These are phyloP conservation scores for Melanchra persicariae DNA, from an alignment of 2,888 invertebrate genomes.

Conservation along the genomic window DNA sequence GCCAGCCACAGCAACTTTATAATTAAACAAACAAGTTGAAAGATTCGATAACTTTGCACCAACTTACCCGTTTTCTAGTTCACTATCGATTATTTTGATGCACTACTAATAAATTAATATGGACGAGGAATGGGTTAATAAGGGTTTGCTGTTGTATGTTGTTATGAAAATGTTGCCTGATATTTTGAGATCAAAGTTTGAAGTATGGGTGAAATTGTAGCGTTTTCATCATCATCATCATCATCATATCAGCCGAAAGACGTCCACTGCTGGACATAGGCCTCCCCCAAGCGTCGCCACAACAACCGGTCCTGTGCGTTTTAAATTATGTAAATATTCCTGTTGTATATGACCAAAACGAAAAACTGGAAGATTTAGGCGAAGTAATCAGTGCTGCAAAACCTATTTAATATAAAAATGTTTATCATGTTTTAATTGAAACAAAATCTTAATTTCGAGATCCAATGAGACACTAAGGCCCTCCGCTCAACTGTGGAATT, in stretches of 20 bases:
- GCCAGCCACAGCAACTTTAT: slow-evolving; percentile 54
- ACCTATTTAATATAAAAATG: no score
- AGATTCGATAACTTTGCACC: slow-evolving; percentile 52
- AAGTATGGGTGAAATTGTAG: background rate
- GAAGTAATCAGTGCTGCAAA: background rate
- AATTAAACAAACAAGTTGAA: slow-evolving; percentile 56
- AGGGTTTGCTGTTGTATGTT: background rate
- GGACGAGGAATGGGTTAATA: background rate
- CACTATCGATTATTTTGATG: slow-evolving; percentile 39
- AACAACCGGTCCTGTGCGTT: no score
- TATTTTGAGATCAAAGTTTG: background rate
- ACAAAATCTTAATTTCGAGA: no score
- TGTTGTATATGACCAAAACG: background rate
- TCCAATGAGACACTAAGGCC: no score
- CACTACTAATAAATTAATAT: slow-evolving; percentile 19
- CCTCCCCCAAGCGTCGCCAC: no score
- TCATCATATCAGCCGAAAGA: no score
- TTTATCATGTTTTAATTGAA: no score
- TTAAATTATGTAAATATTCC: background rate
- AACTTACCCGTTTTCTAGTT: slow-evolving; percentile 35
- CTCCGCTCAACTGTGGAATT: no score
- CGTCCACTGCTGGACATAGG: no score
- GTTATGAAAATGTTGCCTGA: background rate
- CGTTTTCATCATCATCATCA: no score
- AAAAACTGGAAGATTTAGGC: background rate